Evolutionary conservation across 2,113 vertebrate genomes (phyloP).

Genomic region (Syngnathus typhle): DNA sequence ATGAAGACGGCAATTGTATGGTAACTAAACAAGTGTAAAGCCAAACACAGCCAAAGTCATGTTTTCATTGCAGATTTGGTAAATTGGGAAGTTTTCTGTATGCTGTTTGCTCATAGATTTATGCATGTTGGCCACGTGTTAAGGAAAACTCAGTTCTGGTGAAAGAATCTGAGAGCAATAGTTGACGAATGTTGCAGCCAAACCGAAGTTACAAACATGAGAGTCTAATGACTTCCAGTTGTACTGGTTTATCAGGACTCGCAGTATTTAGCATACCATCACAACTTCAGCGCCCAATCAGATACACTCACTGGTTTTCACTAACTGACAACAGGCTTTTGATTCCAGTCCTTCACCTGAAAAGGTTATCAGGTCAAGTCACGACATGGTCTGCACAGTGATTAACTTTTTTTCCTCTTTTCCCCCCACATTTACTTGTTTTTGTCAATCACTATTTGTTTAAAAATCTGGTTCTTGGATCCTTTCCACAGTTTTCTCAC

Average conservation of each 20-base stretch:
- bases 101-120: slow-evolving; percentile 30
- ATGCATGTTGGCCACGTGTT: neutral
- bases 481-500: neutral
- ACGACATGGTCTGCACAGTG: neutral
- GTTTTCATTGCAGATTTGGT: slow-evolving; percentile 22
- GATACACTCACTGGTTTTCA: slow-evolving; percentile 7
- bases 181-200: slow-evolving; percentile 20
- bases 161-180: slow-evolving; percentile 4
- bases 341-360: slow-evolving; percentile 27
- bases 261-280: slow-evolving; percentile 30
- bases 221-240: slow-evolving; percentile 46
- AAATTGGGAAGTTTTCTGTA: slow-evolving; percentile 10
- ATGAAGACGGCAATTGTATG: neutral
- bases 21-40: slow-evolving; percentile 5
- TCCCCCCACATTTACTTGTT: neutral
- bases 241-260: slow-evolving; percentile 31
- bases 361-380: slow-evolving; percentile 10
- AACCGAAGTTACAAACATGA: slow-evolving; percentile 32
- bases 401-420: slow-evolving; percentile 13
- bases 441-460: neutral
- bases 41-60: slow-evolving; percentile 7
- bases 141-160: slow-evolving; percentile 21
- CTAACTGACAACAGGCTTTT: slow-evolving; percentile 8
- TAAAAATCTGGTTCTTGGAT: neutral
- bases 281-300: slow-evolving; percentile 31